Percentiles rank a stretch among this genome's conserved stretches.
Evolutionary conservation across 2,888 invertebrate genomes (phyloP).

Genomic region (Luperina nickerlii): DNA sequence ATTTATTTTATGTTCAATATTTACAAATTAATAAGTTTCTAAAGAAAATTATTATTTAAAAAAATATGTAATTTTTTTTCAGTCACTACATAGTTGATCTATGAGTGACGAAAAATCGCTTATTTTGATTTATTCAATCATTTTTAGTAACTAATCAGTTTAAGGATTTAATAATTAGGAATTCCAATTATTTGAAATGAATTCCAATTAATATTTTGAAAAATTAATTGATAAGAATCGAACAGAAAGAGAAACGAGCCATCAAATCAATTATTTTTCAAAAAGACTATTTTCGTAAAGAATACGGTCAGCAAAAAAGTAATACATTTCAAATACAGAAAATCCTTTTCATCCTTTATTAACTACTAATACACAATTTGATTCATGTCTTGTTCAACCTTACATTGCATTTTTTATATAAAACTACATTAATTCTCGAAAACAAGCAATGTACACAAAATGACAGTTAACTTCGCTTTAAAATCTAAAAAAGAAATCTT

Average conservation of each 20-base stretch:
- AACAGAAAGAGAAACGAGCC: neutral
- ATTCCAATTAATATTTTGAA: neutral
- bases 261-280: neutral
- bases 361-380: conserved; percentile 36
- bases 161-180: conserved; percentile 11
- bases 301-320: conserved; percentile 14
- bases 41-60: conserved; percentile 59
- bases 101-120: conserved; percentile 51
- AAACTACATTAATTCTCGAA: conserved; percentile 36
- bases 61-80: conserved; percentile 45
- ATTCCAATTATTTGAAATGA: conserved; percentile 36
- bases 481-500: conserved; percentile 40
- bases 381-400: conserved; percentile 34
- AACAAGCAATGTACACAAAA: conserved; percentile 54
- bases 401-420: conserved; percentile 39
- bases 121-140: conserved; percentile 22
- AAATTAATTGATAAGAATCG: neutral
- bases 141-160: conserved; percentile 51
- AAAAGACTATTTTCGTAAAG: neutral
- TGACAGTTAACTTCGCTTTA: conserved; percentile 20
- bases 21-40: conserved; percentile 68
- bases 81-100: conserved; percentile 20
- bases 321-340: conserved; percentile 40
- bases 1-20: conserved; percentile 65
- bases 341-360: conserved; percentile 33